Evolutionary conservation across 2,888 invertebrate genomes (phyloP).

Genomic region (Eurytoma adleriae): DNA sequence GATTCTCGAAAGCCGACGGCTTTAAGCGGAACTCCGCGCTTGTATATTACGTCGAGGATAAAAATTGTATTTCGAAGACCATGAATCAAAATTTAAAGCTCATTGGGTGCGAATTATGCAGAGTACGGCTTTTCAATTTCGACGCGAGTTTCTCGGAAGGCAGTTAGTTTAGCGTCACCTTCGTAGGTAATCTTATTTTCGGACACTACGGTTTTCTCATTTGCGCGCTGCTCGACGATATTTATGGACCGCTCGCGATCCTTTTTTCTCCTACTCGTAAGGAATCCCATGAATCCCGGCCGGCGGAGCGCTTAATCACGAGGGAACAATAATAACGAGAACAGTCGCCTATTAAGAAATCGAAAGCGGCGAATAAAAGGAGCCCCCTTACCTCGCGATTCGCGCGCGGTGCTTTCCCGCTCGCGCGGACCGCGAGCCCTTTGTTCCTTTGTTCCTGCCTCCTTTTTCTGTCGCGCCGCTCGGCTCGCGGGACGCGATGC

Average conservation of each 20-base stretch:
- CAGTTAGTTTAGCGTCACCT: no score
- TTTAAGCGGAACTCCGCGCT: neutral
- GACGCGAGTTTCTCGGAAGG: no score
- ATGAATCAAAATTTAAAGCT: no score
- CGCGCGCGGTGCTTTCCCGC: constrained; percentile 10
- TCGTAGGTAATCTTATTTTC: no score
- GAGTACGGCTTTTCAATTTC: no score
- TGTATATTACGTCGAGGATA: neutral
- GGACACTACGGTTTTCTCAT: neutral
- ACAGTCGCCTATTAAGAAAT: constrained; percentile 8
- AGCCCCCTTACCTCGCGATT: neutral
- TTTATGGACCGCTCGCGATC: neutral
- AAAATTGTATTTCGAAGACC: no score
- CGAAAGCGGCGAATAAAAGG: neutral
- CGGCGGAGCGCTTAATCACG: neutral
- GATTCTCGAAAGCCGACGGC: neutral
- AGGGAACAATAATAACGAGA: neutral
- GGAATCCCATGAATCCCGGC: neutral
- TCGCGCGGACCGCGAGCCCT: constrained; percentile 24
- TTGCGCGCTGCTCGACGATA: neutral
- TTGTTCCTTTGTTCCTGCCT: constrained; percentile 46
- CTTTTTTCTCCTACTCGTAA: neutral
- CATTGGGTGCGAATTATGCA: no score
- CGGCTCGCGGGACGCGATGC: neutral
- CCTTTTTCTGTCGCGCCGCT: neutral